Evolutionary conservation across 2,888 invertebrate genomes (phyloP).

Genomic region (Bugula neritina): DNA sequence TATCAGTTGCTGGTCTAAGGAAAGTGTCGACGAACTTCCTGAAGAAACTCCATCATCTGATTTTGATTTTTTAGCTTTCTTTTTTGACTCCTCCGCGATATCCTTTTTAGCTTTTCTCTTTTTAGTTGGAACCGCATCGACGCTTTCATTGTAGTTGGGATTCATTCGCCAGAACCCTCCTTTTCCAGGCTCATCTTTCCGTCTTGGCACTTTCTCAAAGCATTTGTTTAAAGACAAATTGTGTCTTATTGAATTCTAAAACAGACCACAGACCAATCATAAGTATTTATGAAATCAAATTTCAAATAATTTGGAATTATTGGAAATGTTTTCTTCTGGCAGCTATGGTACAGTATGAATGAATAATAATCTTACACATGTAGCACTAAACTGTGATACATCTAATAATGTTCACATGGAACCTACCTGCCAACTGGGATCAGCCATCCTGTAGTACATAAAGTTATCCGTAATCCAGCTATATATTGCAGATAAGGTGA

Average conservation of each 20-base stretch:
- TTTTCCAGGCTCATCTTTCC: conserved; percentile 66
- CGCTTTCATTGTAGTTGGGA: conserved; percentile 55
- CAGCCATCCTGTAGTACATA: conserved; percentile 78
- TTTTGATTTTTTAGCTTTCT: conserved; percentile 17
- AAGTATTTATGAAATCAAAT: too few relatives aligned
- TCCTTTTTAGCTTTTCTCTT: conserved; percentile 54
- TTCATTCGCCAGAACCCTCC: conserved; percentile 92
- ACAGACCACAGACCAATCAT: conserved; percentile 33
- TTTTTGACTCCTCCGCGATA: background rate
- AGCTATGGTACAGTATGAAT: too few relatives aligned
- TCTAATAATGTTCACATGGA: background rate
- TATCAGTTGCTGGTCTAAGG: conserved; percentile 39
- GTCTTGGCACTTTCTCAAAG: conserved; percentile 71
- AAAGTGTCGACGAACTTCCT: background rate
- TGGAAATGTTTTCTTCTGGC: too few relatives aligned
- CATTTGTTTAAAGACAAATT: conserved; percentile 86
- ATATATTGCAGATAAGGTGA: conserved; percentile 82
- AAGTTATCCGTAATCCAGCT: conserved; percentile 87
- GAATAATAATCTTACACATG: too few relatives aligned
- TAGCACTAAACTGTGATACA: too few relatives aligned
- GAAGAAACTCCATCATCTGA: conserved; percentile 47
- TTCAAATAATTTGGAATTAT: too few relatives aligned
- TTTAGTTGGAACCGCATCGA: conserved; percentile 64
- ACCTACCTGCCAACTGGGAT: conserved; percentile 86
- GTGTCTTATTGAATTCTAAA: conserved; percentile 85